Percentiles rank a stretch among this genome's conserved stretches.
Conservation (phyloP, 1,140 invertebrate species). For the Aporrectodea caliginosa region DNA sequence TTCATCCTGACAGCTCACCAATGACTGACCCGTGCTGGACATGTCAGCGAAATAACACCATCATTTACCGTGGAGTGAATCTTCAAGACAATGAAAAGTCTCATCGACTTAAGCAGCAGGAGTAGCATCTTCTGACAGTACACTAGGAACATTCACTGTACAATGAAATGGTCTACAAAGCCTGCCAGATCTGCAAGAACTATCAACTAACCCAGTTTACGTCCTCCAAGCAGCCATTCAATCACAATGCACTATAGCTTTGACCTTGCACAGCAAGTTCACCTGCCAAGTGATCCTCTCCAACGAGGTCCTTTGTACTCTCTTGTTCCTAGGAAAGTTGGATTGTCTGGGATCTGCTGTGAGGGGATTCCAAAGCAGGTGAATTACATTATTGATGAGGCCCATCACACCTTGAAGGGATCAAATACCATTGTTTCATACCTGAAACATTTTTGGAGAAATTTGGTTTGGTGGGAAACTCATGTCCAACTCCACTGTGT, state of each 20-base stretch:
- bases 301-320: conserved; percentile 41
- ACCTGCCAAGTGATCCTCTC: conserved; percentile 32
- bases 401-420: conserved; percentile 33
- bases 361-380: conserved; percentile 36
- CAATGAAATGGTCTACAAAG: conserved; percentile 18
- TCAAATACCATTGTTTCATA: conserved; percentile 38
- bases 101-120: conserved; percentile 19
- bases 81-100: conserved; percentile 30
- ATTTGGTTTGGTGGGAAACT: conserved; percentile 37
- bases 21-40: conserved; percentile 38
- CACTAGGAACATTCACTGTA: conserved; percentile 31
- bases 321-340: conserved; percentile 36
- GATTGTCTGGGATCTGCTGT: conserved; percentile 38
- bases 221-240: conserved; percentile 2
- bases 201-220: not conserved
- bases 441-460: conserved; percentile 37
- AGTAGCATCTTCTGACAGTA: conserved; percentile 31
- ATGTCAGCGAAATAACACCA: conserved; percentile 35
- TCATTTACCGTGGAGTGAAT: conserved; percentile 30
- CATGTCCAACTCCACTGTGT: conserved; percentile 36
- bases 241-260: conserved; percentile 26
- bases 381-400: conserved; percentile 37
- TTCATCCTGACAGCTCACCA: conserved; percentile 29
- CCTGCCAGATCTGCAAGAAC: conserved; percentile 4
- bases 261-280: conserved; percentile 29